These are phyloP conservation scores for Sterna hirundo DNA, from an alignment of 2,113 vertebrate species.

Conservation along the genomic window DNA sequence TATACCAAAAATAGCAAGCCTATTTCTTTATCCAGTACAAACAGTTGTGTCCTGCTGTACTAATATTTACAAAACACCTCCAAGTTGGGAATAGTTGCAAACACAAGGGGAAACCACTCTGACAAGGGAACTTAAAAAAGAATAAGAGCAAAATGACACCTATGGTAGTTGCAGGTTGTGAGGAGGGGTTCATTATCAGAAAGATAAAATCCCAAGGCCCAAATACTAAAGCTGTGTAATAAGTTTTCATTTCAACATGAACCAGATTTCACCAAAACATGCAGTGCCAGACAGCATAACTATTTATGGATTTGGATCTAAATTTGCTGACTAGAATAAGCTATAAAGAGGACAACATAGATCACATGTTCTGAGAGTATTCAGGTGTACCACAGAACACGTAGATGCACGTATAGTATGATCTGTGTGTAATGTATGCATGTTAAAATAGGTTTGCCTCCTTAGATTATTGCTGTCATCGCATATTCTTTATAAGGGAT, in stretches of 20 bases:
- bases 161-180: neutral
- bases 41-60: neutral
- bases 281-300: neutral
- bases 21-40: neutral
- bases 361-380: neutral
- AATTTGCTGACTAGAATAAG: neutral
- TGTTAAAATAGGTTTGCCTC: neutral
- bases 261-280: neutral
- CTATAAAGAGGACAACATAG: neutral
- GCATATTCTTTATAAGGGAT: neutral
- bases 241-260: neutral
- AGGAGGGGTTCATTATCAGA: neutral
- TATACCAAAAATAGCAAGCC: neutral
- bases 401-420: neutral
- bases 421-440: rapidly evolving
- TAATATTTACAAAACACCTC: neutral
- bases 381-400: neutral
- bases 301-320: neutral
- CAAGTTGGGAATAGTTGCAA: neutral
- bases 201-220: neutral
- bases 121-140: neutral
- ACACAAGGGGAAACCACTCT: neutral
- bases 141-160: neutral
- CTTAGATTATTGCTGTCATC: neutral
- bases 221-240: neutral